Evolutionary conservation across 2,113 vertebrate genomes (phyloP), one percentile per base, ranked within the genome.

Genomic region (Neoarius graeffei): DNA sequence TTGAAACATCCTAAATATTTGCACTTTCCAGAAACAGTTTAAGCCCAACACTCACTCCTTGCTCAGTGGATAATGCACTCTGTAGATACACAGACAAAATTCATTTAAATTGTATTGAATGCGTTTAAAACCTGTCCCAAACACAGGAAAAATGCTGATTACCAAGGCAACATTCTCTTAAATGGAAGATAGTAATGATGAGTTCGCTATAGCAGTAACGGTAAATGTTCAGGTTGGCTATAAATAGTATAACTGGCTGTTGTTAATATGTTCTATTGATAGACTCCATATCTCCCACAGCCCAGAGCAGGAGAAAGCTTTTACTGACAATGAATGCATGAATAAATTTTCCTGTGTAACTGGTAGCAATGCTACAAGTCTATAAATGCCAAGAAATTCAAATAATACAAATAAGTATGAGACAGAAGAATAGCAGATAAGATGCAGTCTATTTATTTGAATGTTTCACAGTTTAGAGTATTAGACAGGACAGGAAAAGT

Each of bases 381-480:
- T 59, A 25, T 0, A 35, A 23, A 62, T 23, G 30, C 10, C 80
- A 48, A 7, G 13, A 56, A 80, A 81, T 81, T 3, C 57, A 81
- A 82, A 81, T 50, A 35, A 35, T 30, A 59, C 54, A 59, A 59
- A 35, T 23, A 27, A 9, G 15, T 30, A 23, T 17, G 35, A 48
- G 59, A 42, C 19, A 7, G 30, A 25, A 35, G 19, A 62, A 84
- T 57, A 30, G 66, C 30, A 60, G n/a, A 85, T n/a, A 52, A 91
- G 88, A 95, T 96, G 95, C 95, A 94, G 97, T 96, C 95, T 96
- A 96, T 98, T 98, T 96, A 97, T 97, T 93, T 96, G 93, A 90
- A 91, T 81, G 96, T 95, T 96, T 97, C 96, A 42, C 35, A 96
- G 77, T 35, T 96, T 96, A 95, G 95, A 96, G 95, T 95, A 95